Evolutionary conservation across 2,797 vertebrate species (phyloP).

Genomic region (Sternarchorhynchus goeldii): DNA sequence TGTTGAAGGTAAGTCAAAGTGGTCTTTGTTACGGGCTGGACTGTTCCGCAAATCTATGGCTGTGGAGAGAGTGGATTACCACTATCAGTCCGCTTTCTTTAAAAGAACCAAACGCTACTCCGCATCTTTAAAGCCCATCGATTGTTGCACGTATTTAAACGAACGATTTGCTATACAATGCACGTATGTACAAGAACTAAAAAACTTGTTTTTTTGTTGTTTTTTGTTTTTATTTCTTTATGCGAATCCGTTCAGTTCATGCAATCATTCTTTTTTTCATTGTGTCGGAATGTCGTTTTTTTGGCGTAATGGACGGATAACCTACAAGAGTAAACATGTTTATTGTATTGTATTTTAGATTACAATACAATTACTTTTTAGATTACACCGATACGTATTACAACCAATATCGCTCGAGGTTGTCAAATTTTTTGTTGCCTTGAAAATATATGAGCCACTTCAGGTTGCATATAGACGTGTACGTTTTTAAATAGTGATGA

Average conservation of each 20-base stretch:
- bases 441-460: not conserved
- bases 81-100: not conserved
- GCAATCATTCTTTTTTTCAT: not conserved
- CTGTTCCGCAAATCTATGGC: constrained; percentile 27
- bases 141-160: too few species aligned
- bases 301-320: too few species aligned
- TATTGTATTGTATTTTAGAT: not conserved
- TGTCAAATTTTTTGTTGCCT: not conserved
- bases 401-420: not conserved
- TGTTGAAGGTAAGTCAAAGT: constrained; percentile 75
- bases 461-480: too few species aligned
- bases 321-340: not conserved
- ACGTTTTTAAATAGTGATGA: too few species aligned
- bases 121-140: too few species aligned
- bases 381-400: not conserved
- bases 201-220: too few species aligned
- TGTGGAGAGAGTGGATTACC: not conserved
- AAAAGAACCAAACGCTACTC: not conserved
- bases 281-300: constrained; percentile 29
- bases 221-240: too few species aligned
- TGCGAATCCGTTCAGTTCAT: too few species aligned
- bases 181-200: too few species aligned
- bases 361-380: constrained; percentile 15
- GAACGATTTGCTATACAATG: too few species aligned
- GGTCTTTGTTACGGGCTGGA: constrained; percentile 54